phyloP scores from a whole-genome alignment of 2,113 vertebrate species.

The Carassius gibelio region DNA sequence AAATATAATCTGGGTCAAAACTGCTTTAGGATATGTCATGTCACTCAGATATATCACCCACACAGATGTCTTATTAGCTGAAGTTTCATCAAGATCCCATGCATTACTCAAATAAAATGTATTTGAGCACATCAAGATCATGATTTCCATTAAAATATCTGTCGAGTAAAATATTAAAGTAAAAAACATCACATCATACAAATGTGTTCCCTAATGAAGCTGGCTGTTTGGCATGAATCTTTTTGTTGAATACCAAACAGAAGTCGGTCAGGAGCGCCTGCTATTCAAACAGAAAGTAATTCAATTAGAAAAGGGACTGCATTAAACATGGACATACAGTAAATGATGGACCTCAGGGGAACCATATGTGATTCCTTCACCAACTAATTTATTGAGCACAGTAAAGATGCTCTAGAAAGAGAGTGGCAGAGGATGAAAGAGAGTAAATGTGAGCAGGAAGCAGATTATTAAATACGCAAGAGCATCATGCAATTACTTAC shows the following conservation, averaged over 20 bases:
- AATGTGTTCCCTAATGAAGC: background rate
- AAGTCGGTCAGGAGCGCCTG: slow-evolving; percentile 5
- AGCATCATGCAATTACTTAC: too few species aligned
- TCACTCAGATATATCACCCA: background rate
- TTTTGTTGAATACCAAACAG: slow-evolving; percentile 13
- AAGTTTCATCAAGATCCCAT: background rate
- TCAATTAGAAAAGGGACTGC: slow-evolving; percentile 43
- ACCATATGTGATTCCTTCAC: slow-evolving; percentile 9
- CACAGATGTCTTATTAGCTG: background rate
- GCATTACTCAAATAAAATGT: background rate
- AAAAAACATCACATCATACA: background rate
- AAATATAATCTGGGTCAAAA: background rate
- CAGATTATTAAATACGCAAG: background rate
- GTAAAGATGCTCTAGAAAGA: slow-evolving; percentile 19
- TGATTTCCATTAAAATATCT: background rate
- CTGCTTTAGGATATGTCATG: background rate
- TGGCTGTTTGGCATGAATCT: background rate
- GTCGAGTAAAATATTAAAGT: background rate
- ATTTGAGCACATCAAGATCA: background rate
- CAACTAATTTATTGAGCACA: slow-evolving; percentile 13
- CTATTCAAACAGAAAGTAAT: slow-evolving; percentile 23
- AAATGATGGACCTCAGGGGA: slow-evolving; percentile 45
- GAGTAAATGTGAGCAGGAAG: background rate
- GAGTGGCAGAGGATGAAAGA: background rate
- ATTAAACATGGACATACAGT: slow-evolving; percentile 37